phyloP scores from a whole-genome alignment of 2,888 invertebrate species.

The Drosophila quasianomalipes region DNA sequence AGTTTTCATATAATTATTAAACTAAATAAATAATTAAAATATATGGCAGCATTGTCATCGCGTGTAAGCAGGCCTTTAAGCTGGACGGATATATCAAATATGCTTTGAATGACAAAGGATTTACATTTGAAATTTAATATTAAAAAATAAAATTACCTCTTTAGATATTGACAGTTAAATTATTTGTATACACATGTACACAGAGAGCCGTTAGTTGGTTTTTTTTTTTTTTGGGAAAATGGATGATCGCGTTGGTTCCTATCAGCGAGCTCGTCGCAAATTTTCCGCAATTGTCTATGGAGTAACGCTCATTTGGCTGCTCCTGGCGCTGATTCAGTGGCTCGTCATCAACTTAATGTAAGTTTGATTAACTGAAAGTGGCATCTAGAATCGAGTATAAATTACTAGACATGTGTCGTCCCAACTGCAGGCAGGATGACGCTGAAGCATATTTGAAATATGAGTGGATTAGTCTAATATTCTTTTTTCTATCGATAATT shows the following conservation, averaged over 20 bases:
- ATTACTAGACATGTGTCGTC: background rate
- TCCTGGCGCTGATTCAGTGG: slow-evolving; percentile 68
- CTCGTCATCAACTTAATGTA: slow-evolving; percentile 47
- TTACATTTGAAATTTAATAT: background rate
- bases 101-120: slow-evolving; percentile 8
- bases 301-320: slow-evolving; percentile 54
- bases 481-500: slow-evolving; percentile 56
- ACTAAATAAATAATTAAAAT: background rate
- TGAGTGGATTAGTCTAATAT: slow-evolving; percentile 58
- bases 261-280: slow-evolving; percentile 62
- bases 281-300: slow-evolving; percentile 63
- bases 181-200: slow-evolving; percentile 13
- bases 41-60: background rate
- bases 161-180: slow-evolving; percentile 9
- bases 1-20: no score
- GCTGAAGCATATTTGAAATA: background rate
- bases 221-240: background rate
- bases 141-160: background rate
- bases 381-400: background rate
- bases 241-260: slow-evolving; percentile 37
- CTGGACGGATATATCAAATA: background rate
- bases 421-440: slow-evolving; percentile 11
- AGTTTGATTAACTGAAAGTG: slow-evolving; percentile 21
- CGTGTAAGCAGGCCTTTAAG: background rate
- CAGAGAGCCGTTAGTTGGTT: background rate